phyloP scores from a whole-genome alignment of 2,888 invertebrate species.

The Galeopsomyia nigrocyanea region DNA sequence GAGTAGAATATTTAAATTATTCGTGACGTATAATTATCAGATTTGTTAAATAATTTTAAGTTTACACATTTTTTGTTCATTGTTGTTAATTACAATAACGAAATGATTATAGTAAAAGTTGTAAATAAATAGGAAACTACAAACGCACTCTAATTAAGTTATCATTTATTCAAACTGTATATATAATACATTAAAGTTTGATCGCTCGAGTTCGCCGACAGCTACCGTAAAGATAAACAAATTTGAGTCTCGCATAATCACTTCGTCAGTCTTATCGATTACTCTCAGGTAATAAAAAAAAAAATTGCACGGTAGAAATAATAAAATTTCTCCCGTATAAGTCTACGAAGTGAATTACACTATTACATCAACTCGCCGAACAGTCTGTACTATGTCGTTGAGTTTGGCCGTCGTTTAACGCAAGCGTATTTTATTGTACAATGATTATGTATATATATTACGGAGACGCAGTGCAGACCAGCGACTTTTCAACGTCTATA shows the following conservation, averaged over 20 bases:
- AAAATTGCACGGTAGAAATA: constrained; percentile 11
- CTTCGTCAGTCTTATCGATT: constrained; percentile 35
- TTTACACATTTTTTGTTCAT: too few relatives aligned
- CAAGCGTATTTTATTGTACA: constrained; percentile 32
- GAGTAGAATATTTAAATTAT: too few relatives aligned
- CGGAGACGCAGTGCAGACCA: constrained; percentile 11
- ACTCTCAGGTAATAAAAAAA: constrained; percentile 5
- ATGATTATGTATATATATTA: constrained; percentile 14
- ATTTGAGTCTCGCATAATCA: constrained; percentile 14
- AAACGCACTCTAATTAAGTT: background rate
- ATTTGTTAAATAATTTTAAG: too few relatives aligned
- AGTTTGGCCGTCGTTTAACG: constrained; percentile 20
- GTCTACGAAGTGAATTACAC: constrained; percentile 21
- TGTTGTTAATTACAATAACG: too few relatives aligned
- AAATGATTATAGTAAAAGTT: too few relatives aligned
- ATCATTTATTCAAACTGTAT: constrained; percentile 33
- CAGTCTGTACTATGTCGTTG: constrained; percentile 12
- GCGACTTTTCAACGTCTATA: constrained; percentile 6
- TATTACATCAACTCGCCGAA: background rate
- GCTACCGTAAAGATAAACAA: constrained; percentile 1
- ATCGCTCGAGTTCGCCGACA: constrained; percentile 19
- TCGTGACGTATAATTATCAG: too few relatives aligned
- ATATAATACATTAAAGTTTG: constrained; percentile 30
- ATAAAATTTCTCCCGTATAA: background rate
- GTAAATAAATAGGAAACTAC: too few relatives aligned